Evolutionary conservation across 2,113 vertebrate genomes (phyloP), one percentile per base, ranked within the genome.

Genomic region (Aleadryas rufinucha): DNA sequence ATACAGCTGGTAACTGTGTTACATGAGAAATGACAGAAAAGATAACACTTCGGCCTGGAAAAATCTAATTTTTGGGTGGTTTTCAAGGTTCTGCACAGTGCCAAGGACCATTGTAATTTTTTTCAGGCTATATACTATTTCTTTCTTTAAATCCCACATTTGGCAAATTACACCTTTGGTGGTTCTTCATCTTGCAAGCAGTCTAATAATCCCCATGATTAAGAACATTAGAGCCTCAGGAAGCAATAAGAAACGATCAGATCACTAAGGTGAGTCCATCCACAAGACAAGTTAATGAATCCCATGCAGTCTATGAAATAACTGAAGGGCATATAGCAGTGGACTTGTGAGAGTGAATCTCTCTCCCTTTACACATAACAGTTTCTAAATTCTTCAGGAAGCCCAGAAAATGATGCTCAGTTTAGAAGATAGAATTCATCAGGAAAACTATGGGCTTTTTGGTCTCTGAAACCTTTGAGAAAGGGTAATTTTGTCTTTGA

Each of bases 271-370:
- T 93, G 56, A 95, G 64, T 92, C 66, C 39, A 49, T 86, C 19
- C 39, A 91, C 31, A 77, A 92, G 65, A 77, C 53, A 85, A 33
- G 31, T 59, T 87, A 90, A 92, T 69, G 41, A 94, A 71, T 87
- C 75, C 70, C 70, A 69, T 10, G 30, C 31, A 91, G 28, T 35
- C 39, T 76, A 8, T 33, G 30, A 90, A 79, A 87, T 57, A 94
- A 84, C 71, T 83, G 37, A 86, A 77, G 68, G 14, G 59, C 64
- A 44, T 54, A 84, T 33, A 53, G 44, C 61, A 78, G 35, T 63
- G 61, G 68, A n/a, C 47, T 13, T 10, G 9, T n/a, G 52, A 81
- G 76, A 95, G 28, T 53, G 13, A 82, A 39, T 89, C 16, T 64
- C 69, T 83, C 42, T 89, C 21, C 4, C 14, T 75, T 71, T 41